A percentile compares a stretch with the other conserved stretches of the same genome.
Evolutionary conservation across 2,888 invertebrate genomes (phyloP).

Genomic region (Cantharis rustica): DNA sequence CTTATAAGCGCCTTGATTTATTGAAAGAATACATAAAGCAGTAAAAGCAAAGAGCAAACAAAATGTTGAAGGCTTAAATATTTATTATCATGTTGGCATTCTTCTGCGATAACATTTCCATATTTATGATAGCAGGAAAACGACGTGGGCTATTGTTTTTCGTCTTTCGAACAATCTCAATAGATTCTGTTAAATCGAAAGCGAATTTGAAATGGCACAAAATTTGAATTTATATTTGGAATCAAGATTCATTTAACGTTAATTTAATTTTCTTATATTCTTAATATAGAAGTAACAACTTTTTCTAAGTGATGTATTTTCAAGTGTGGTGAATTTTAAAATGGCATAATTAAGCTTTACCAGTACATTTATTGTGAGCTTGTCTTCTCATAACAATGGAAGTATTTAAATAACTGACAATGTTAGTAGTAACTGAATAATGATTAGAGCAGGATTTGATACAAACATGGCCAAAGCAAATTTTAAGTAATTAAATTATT

Average conservation of each 20-base stretch:
- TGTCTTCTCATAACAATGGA: not conserved
- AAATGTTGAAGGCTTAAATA: not conserved
- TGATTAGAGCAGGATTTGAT: not conserved
- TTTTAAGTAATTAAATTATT: not conserved
- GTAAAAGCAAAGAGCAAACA: slow-evolving; percentile 1
- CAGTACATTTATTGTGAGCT: not conserved
- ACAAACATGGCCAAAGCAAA: not conserved
- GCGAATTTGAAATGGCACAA: not conserved
- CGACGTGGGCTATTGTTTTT: slow-evolving; percentile 5
- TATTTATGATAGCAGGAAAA: slow-evolving; percentile 7
- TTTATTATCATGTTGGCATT: slow-evolving; percentile 4
- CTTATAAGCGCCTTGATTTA: slow-evolving; percentile 4
- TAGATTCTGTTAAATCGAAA: not conserved
- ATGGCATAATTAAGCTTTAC: not conserved
- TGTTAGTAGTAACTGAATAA: not conserved
- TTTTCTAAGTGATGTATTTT: not conserved
- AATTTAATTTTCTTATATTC: not conserved
- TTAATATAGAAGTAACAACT: not conserved
- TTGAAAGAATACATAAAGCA: not conserved
- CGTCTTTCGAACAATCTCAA: not conserved
- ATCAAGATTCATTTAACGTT: not conserved
- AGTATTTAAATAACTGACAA: not conserved
- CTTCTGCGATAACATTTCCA: slow-evolving; percentile 1
- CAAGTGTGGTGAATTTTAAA: not conserved
- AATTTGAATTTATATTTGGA: not conserved